Percentiles rank a stretch among this genome's conserved stretches.
phyloP scores from a whole-genome alignment of 2,113 vertebrate species.

The Dasyurus viverrinus region DNA sequence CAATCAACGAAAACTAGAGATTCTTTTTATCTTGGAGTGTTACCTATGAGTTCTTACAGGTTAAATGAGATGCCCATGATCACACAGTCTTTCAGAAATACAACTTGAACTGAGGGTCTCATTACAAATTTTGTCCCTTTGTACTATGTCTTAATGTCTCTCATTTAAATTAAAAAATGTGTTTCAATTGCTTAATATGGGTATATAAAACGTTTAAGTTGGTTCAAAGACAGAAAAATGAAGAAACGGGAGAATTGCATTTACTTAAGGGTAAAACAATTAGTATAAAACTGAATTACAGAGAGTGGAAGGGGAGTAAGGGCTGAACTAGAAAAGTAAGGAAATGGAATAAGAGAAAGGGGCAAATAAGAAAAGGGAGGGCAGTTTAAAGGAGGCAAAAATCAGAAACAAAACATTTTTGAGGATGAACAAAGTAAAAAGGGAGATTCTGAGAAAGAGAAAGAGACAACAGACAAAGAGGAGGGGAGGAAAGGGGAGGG shows the following conservation, averaged over 20 bases:
- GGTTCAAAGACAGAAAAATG: constrained; percentile 5
- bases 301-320: not conserved
- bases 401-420: no score
- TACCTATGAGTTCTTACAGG: not conserved
- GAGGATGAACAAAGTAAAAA: no score
- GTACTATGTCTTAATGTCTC: not conserved
- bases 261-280: not conserved
- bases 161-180: not conserved
- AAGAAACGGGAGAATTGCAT: not conserved
- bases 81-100: not conserved
- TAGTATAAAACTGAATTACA: not conserved
- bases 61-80: not conserved
- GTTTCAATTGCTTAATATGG: not conserved
- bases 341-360: no score
- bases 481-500: fast-evolving
- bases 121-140: not conserved
- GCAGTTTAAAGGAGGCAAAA: no score
- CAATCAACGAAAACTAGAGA: not conserved
- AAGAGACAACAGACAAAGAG: no score
- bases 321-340: no score
- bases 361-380: no score
- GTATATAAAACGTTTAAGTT: not conserved
- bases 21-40: not conserved
- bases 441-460: no score
- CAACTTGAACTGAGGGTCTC: not conserved